Conservation (phyloP, 2,113 vertebrate species). For the Ia io region DNA sequence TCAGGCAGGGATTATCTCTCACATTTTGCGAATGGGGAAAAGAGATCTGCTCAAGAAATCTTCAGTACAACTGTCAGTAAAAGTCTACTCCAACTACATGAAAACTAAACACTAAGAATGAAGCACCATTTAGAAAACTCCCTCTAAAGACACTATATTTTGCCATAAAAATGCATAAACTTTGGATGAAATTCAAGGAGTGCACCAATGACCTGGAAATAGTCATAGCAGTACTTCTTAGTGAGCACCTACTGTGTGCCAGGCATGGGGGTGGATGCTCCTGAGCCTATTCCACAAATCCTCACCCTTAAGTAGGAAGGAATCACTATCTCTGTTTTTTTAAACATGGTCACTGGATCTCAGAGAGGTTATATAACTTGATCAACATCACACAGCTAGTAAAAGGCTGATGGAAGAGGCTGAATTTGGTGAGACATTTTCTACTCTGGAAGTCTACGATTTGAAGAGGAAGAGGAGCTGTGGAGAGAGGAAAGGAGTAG, state of each 20-base stretch:
- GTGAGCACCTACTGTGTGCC: background rate
- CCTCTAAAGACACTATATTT: background rate
- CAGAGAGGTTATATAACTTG: background rate
- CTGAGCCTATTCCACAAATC: background rate
- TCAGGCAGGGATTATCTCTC: background rate
- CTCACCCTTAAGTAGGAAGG: background rate
- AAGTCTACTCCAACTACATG: background rate
- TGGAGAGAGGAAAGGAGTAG: background rate
- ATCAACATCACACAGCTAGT: background rate
- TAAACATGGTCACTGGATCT: background rate
- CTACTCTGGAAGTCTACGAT: background rate
- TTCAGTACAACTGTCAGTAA: background rate
- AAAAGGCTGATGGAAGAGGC: background rate
- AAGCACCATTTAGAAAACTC: background rate
- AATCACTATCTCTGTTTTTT: background rate
- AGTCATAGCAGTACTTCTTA: background rate
- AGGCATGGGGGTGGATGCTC: background rate
- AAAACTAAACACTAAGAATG: background rate
- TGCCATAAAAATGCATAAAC: background rate
- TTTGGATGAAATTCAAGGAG: background rate
- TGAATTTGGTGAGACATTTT: background rate
- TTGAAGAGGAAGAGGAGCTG: background rate
- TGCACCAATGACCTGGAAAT: background rate
- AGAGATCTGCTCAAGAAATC: background rate
- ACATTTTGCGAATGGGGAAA: background rate